Base-by-base conservation (phyloP, 2,797 vertebrate species). In the Xenentodon cancila region DNA sequence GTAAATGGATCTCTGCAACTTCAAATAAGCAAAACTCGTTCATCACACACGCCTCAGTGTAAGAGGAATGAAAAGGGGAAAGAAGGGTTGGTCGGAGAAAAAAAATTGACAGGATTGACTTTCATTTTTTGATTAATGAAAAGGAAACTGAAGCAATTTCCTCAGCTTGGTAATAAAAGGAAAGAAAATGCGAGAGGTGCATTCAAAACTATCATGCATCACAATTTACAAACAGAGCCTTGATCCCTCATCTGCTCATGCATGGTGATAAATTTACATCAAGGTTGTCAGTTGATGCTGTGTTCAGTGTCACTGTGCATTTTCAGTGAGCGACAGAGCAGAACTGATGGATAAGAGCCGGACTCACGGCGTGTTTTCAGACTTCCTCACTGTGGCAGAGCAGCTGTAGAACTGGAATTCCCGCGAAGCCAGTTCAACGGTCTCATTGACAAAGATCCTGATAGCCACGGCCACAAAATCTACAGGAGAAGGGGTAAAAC, bases 401-500 rank as follows among this genome's bases (percentile, higher is more conserved):
- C 97, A 99, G 89, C 97, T 96, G 55, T 99, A 99, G 91, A 99
- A 99, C 58, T 94, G 94, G 75, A 96, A 99, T 66, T 91, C 92
- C 63, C 93, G 91, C 1, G 88, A 92, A 0, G 95, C 95, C 80
- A 99, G 92, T 85, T 94, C 92, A 82, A 97, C 89, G 0, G 62
- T 81, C 27, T 84, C 78, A 0, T 88, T 90, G 53, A 82, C 87
- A 46, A 95, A 94, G 60, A 93, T 90, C 59, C 68, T 83, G 56
- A 99, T 71, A 4, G 82, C 73, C 88, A 98, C 94, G 0, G 92
- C 94, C 71, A 98, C 96, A 19, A 94, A 96, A 87, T 98, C 97
- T 99, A 75, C 66, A 46, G 52, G 54, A 11, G 71, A 18, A 70
- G 49, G 34, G 19, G 30, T 67, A 67, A 52, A 58, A 49, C 49